Evolutionary conservation across 2,797 vertebrate genomes (phyloP), one percentile per base, ranked within the genome.

Genomic region (Semaprochilodus insignis): DNA sequence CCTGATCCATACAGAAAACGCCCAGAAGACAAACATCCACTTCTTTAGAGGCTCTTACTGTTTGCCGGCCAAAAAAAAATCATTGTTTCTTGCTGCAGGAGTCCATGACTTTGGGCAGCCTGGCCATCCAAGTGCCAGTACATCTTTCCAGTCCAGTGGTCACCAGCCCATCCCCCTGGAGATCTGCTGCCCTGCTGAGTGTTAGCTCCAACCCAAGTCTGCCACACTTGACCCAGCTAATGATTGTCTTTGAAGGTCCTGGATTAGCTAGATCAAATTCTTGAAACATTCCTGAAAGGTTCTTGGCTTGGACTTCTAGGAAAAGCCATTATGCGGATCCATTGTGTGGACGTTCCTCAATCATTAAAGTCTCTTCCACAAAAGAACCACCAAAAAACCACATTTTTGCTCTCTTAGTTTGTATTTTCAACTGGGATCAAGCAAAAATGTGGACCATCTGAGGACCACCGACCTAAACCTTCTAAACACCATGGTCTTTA

Each of bases 31-130:
- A 31, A 3, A 31, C 31, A 3, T 81, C 66, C 78, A 25, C 34
- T 54, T 74, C 54, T 17, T 62, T 25, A 21, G 14, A 75, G 0
- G 63, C 23, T 57, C 69, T 40, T 15, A 65, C 74, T 57, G 73
- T 21, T 36, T 13, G 44, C 31, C 13, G 57, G 57, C 55, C 78
- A 44, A 59, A 71, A 44, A 59, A 71, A 31, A 78, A 73, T 57
- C 44, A 13, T 48, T 48, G 44, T 48, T 13, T 10, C 10, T 48
- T 48, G 11, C 44, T 48, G 44, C 44, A 10, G 44, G 40, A 73
- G 69, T 81, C 74, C 55, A 51, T 81, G 36, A 23, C 48, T 69
- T 66, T 13, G 78, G 78, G 54, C 67, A 72, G 69, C 55, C 74
- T 57, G 19, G 78, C 67, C 78, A 74, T 72, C 59, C 57, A 70